These are phyloP conservation scores for Pemphredon lugubris DNA, from an alignment of 2,888 invertebrate genomes.

Conservation along the genomic window DNA sequence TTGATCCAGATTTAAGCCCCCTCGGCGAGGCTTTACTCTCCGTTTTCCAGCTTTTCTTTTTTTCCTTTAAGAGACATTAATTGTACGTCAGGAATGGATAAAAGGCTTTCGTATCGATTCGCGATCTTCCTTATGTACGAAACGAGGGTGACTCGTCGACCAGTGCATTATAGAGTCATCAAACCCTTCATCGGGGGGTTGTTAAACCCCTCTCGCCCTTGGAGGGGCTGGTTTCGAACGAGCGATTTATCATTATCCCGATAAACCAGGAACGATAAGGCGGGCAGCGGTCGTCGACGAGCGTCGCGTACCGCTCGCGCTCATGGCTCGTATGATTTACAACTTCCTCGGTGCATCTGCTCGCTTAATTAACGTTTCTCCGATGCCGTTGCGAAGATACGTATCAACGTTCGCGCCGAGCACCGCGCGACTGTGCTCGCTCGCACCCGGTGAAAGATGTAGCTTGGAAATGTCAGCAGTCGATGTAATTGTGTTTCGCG, in stretches of 20 bases:
- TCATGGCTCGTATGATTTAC: slow-evolving; percentile 64
- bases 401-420: slow-evolving; percentile 40
- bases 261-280: slow-evolving; percentile 75
- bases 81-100: too few relatives aligned
- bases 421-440: neutral
- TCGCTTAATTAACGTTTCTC: slow-evolving; percentile 67
- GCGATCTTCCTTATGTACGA: neutral
- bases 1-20: too few relatives aligned
- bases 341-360: slow-evolving; percentile 67
- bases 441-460: slow-evolving; percentile 23
- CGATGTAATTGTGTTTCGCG: slow-evolving; percentile 53
- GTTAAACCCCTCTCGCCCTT: slow-evolving; percentile 66
- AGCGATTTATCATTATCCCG: slow-evolving; percentile 77
- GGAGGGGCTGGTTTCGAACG: slow-evolving; percentile 54
- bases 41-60: neutral
- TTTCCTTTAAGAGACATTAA: neutral
- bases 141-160: slow-evolving; percentile 60
- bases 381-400: slow-evolving; percentile 64
- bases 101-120: too few relatives aligned
- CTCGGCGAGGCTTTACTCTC: neutral
- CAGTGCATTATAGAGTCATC: slow-evolving; percentile 74
- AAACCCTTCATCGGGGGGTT: slow-evolving; percentile 71
- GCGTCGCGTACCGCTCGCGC: slow-evolving; percentile 62
- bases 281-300: slow-evolving; percentile 67
- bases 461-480: slow-evolving; percentile 48